Evolutionary conservation across 2,888 invertebrate genomes (phyloP).

Genomic region (Osmoderma eremita): DNA sequence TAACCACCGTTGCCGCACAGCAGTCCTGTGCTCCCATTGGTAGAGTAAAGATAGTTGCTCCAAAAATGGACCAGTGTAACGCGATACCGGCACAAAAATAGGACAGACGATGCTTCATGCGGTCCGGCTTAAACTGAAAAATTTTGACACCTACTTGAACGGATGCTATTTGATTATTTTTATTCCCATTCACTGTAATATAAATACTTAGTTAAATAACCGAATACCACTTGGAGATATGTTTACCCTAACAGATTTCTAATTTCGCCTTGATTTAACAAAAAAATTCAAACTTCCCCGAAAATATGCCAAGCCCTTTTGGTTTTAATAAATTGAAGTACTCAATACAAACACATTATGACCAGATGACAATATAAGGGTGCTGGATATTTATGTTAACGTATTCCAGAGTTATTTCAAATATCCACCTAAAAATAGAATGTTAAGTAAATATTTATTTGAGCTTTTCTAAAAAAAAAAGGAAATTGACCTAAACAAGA

Average conservation of each 20-base stretch:
- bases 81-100: slow-evolving; percentile 71
- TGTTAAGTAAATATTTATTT: slow-evolving; percentile 20
- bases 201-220: slow-evolving; percentile 7
- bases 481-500: background rate
- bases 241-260: too few species aligned
- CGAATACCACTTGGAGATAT: too few species aligned
- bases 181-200: slow-evolving; percentile 28
- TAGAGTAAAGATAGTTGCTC: slow-evolving; percentile 68
- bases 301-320: too few species aligned
- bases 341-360: too few species aligned
- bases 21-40: slow-evolving; percentile 56
- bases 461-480: background rate
- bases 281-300: too few species aligned
- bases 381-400: too few species aligned
- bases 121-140: slow-evolving; percentile 51
- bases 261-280: too few species aligned
- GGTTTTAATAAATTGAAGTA: too few species aligned
- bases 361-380: too few species aligned
- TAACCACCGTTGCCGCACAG: slow-evolving; percentile 45
- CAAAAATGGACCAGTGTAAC: slow-evolving; percentile 74
- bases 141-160: slow-evolving; percentile 44
- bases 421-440: slow-evolving; percentile 20
- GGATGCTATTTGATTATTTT: slow-evolving; percentile 45
- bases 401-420: slow-evolving; percentile 11
- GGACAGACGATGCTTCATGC: slow-evolving; percentile 61